Conservation (phyloP, 2,113 vertebrate species). For the Leucoraja erinaceus region DNA sequence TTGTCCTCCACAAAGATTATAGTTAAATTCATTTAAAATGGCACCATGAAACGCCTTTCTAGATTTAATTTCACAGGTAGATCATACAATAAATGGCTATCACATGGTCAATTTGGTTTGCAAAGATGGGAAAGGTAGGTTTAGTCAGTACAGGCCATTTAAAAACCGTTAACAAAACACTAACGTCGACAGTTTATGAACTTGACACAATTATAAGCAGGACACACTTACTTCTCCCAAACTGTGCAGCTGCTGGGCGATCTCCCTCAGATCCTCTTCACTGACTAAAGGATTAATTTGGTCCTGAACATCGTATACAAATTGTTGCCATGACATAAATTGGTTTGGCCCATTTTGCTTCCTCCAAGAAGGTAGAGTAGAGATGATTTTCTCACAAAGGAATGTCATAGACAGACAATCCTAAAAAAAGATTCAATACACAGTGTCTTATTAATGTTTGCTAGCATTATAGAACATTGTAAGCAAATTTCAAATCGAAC, state of each 20-base stretch:
- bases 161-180: neutral
- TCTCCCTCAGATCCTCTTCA: conserved; percentile 74
- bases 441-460: neutral
- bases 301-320: conserved; percentile 85
- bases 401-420: conserved; percentile 75
- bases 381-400: conserved; percentile 82
- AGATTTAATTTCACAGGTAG: neutral
- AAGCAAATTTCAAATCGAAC: neutral
- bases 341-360: conserved; percentile 90
- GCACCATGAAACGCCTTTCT: neutral
- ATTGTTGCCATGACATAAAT: conserved; percentile 89
- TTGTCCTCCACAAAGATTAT: neutral
- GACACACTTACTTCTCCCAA: conserved; percentile 75
- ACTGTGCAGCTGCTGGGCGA: conserved; percentile 85
- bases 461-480: neutral
- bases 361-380: conserved; percentile 80
- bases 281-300: conserved; percentile 90
- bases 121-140: neutral
- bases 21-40: neutral
- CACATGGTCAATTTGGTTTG: neutral
- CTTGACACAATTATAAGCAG: neutral
- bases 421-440: conserved; percentile 51
- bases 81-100: neutral
- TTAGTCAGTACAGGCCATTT: neutral
- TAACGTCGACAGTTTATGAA: neutral